Evolutionary conservation across 2,797 vertebrate genomes (phyloP), one percentile per base, ranked within the genome.

Genomic region (Urosaurus nigricauda): DNA sequence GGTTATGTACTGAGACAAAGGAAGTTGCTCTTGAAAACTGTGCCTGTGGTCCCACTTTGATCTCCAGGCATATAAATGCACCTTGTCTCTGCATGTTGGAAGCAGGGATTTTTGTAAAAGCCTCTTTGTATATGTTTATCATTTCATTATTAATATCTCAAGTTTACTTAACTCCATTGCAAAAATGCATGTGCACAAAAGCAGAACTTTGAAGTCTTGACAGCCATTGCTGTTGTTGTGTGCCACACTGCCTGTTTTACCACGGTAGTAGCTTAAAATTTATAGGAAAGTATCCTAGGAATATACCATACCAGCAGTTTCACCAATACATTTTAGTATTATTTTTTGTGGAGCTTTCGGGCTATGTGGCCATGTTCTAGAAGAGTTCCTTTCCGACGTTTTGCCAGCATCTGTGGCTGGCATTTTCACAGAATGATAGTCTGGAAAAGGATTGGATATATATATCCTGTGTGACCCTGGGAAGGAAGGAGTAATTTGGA

Each of bases 31-130:
- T 5, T 82, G 35, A 37, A 12, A 14, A 47, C 37, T 65, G 37
- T 29, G 83, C 70, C 56, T 8, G 6, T 63, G 56, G 29, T 40
- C 84, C 37, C 51, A 16, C 32, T 58, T 88, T 79, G 65, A n/a
- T 37, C 58, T 56, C 14, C 60, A 84, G 35, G 56, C 37, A 84
- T 8, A 21, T 58, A 84, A 84, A 84, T 84, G 53, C 51, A 79
- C 40, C 13, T 13, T 63, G 35, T 35, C 29, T 68, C 43, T 79
- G 17, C 79, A 9, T 47, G 51, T 51, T 71, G 65, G 29, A 73
- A 87, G 56, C 37, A 87, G 53, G 53, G 71, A 71, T 71, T 53
- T 35, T 58, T 32, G 13, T 68, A 70, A 70, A 37, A 37, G 71
- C 19, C 70, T 79, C 37, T n/a, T 47, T 26, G 11, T 19, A 24